Evolutionary conservation across 2,888 invertebrate species (phyloP).

Genomic region (Epinotia brunnichana): DNA sequence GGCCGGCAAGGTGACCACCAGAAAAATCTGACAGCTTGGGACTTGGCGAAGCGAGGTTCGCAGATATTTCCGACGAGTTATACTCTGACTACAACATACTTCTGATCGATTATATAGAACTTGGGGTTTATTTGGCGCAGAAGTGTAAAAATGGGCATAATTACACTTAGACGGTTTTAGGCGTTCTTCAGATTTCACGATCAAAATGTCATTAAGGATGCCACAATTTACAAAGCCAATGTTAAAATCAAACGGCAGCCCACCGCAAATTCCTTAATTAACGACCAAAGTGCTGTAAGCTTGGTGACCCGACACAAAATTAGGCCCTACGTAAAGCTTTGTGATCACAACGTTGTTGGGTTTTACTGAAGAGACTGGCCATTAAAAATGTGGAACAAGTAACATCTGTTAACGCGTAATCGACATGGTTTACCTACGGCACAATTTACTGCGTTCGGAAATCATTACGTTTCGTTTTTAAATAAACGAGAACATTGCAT

Average conservation of each 20-base stretch:
- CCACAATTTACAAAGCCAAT: constrained; percentile 11
- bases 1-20: too few relatives aligned
- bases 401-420: constrained; percentile 69
- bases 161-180: too few relatives aligned
- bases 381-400: constrained; percentile 63
- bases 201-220: not conserved
- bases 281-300: constrained; percentile 9
- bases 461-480: constrained; percentile 65
- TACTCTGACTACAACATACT: too few relatives aligned
- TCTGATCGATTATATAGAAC: too few relatives aligned
- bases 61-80: too few relatives aligned
- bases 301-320: constrained; percentile 24
- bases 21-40: too few relatives aligned
- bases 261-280: constrained; percentile 1
- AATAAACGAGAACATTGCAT: constrained; percentile 53
- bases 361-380: constrained; percentile 57
- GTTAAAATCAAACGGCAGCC: constrained; percentile 1
- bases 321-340: constrained; percentile 27
- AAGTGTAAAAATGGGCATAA: too few relatives aligned
- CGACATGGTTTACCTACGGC: constrained; percentile 61
- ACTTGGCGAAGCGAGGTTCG: too few relatives aligned
- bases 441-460: constrained; percentile 72
- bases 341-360: constrained; percentile 33
- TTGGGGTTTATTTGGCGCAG: too few relatives aligned
- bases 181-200: too few relatives aligned